Evolutionary conservation across 1,140 invertebrate species (phyloP).

Genomic region (Meteorus sp.): DNA sequence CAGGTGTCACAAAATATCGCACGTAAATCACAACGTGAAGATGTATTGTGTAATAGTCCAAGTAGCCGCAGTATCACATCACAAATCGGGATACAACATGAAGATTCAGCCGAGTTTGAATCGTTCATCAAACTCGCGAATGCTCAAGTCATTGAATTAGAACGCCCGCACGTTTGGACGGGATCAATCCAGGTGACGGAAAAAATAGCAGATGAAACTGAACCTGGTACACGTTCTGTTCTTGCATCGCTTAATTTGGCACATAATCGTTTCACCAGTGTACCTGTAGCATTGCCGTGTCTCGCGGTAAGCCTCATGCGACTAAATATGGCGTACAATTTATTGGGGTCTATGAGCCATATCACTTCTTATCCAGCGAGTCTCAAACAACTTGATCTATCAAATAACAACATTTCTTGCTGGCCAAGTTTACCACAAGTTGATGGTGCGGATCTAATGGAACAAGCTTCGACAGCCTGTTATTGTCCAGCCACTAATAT

Average conservation of each 20-base stretch:
- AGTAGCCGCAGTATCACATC: conserved; percentile 44
- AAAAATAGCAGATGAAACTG: conserved; percentile 61
- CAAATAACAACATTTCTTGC: conserved; percentile 86
- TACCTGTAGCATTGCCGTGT: conserved; percentile 88
- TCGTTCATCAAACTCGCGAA: conserved; percentile 54
- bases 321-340: conserved; percentile 91
- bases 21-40: conserved; percentile 40
- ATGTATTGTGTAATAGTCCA: conserved; percentile 43
- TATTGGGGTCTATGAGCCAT: conserved; percentile 80
- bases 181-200: conserved; percentile 71
- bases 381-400: conserved; percentile 89
- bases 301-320: conserved; percentile 82
- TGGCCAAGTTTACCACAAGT: conserved; percentile 83
- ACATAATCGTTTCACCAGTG: conserved; percentile 85
- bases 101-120: conserved; percentile 53
- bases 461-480: conserved; percentile 66
- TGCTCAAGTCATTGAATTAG: conserved; percentile 59
- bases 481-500: conserved; percentile 61
- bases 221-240: conserved; percentile 58
- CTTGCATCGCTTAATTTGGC: conserved; percentile 81
- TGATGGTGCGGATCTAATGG: conserved; percentile 65
- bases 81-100: conserved; percentile 41
- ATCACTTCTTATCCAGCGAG: conserved; percentile 87
- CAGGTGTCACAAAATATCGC: conserved; percentile 48
- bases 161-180: conserved; percentile 75